Evolutionary conservation across 2,113 vertebrate species (phyloP).

Genomic region (Sakesphorus luctuosus): DNA sequence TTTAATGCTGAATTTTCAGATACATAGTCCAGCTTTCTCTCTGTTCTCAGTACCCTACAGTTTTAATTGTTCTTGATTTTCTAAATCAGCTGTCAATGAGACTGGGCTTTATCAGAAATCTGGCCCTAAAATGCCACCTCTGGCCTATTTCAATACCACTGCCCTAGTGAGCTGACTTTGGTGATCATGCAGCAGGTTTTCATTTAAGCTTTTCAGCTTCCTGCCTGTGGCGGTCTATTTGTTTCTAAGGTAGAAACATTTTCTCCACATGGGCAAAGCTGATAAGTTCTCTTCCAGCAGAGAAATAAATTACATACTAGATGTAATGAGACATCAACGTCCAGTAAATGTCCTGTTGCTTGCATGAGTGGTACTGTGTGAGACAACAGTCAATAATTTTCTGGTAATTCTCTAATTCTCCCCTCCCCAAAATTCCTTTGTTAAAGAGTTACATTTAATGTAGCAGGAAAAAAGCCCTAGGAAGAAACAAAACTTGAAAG

Average conservation of each 20-base stretch:
- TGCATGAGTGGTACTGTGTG: conserved; percentile 35
- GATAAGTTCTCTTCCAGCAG: conserved; percentile 78
- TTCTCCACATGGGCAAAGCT: conserved; percentile 77
- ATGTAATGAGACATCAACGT: conserved; percentile 76
- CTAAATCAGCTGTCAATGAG: background rate
- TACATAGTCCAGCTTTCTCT: background rate
- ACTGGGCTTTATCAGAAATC: background rate
- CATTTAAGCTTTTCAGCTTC: conserved; percentile 74
- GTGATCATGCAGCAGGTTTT: conserved; percentile 58
- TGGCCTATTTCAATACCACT: background rate
- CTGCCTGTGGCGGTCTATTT: conserved; percentile 72
- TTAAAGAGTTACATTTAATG: conserved; percentile 1
- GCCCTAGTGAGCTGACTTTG: background rate
- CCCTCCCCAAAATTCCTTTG: conserved; percentile 10
- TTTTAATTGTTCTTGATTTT: background rate
- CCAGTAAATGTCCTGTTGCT: conserved; percentile 72
- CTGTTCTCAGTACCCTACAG: background rate
- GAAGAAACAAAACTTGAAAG: background rate
- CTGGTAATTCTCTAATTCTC: conserved; percentile 73
- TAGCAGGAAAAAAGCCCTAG: background rate
- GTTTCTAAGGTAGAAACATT: conserved; percentile 74
- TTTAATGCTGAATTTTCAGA: background rate
- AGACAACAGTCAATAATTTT: conserved; percentile 71
- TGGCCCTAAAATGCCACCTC: background rate
- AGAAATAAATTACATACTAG: conserved; percentile 81